phyloP scores from a whole-genome alignment of 2,113 vertebrate genomes.

The Poeciliopsis occidentalis region DNA sequence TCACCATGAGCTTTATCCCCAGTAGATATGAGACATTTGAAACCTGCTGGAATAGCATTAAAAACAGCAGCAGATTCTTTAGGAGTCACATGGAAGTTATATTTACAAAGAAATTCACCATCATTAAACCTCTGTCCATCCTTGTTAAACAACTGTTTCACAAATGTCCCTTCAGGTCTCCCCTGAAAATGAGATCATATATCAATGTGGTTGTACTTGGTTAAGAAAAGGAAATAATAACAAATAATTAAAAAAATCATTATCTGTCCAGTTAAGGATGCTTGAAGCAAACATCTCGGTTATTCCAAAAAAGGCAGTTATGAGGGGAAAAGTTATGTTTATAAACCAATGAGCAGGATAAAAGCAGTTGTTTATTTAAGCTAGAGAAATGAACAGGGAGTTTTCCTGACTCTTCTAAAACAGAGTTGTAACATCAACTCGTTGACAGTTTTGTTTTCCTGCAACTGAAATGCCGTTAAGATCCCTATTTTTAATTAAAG shows the following conservation, averaged over 20 bases:
- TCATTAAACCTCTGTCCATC: not conserved
- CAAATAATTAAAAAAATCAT: not conserved
- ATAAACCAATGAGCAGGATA: no score
- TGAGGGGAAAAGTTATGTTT: no score
- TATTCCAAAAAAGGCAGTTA: not conserved
- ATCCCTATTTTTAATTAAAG: not conserved
- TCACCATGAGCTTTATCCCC: not conserved
- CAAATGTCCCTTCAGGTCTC: no score
- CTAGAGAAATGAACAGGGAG: not conserved
- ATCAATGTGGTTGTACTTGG: no score
- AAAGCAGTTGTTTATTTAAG: not conserved
- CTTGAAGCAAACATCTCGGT: not conserved
- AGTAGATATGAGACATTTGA: not conserved
- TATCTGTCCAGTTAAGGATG: not conserved
- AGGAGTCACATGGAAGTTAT: no score
- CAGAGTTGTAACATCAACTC: not conserved
- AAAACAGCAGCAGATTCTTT: not conserved
- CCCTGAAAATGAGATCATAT: no score
- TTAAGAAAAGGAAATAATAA: no score
- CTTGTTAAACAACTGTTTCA: not conserved
- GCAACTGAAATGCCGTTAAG: not conserved
- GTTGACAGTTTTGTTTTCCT: not conserved
- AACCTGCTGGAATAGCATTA: not conserved
- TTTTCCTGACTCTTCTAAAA: not conserved
- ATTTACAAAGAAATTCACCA: not conserved